Evolutionary conservation across 1,140 invertebrate species (phyloP).

Genomic region (Drosophila simulans): DNA sequence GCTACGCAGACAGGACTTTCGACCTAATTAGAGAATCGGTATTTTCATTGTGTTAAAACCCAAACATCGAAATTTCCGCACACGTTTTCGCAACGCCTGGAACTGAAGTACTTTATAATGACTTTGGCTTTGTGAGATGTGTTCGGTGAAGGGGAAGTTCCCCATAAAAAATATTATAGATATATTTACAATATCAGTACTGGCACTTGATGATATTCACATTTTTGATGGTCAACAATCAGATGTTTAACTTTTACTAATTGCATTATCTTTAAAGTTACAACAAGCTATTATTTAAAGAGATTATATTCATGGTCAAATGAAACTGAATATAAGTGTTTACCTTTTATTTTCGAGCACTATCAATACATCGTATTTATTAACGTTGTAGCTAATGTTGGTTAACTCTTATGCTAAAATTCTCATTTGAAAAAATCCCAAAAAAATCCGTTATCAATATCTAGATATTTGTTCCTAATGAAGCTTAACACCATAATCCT

Average conservation of each 20-base stretch:
- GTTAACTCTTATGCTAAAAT: too few relatives aligned
- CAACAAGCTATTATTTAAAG: neutral
- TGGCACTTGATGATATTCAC: neutral
- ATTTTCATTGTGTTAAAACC: constrained; percentile 84
- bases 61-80: constrained; percentile 72
- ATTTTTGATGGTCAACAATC: neutral
- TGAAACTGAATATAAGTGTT: neutral
- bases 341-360: constrained; percentile 10
- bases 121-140: constrained; percentile 36
- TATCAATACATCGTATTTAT: neutral
- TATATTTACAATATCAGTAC: neutral
- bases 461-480: neutral
- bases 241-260: neutral
- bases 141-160: constrained; percentile 19
- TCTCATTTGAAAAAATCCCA: neutral
- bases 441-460: constrained; percentile 8
- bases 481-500: constrained; percentile 34
- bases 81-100: constrained; percentile 50
- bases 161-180: constrained; percentile 3
- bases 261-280: constrained; percentile 25
- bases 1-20: constrained; percentile 42
- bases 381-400: neutral
- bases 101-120: constrained; percentile 42
- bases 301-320: constrained; percentile 7
- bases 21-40: constrained; percentile 79